Conservation (phyloP, 2,888 invertebrate genomes). For the Caenorhabditis afra region DNA sequence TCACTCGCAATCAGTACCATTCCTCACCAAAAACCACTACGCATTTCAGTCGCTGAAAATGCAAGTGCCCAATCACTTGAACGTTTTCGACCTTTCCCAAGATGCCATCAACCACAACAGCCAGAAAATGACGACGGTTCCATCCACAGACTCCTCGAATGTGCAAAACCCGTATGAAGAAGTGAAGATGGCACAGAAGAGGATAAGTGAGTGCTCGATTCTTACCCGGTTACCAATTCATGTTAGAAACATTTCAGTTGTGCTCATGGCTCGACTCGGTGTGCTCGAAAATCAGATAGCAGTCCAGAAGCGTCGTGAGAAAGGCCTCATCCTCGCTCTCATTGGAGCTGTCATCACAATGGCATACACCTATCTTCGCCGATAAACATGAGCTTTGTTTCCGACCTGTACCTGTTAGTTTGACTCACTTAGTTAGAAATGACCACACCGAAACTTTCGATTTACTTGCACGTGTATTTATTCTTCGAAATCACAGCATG, state of each 20-base stretch:
- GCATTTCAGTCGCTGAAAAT: constrained; percentile 42
- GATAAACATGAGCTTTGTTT: constrained; percentile 2
- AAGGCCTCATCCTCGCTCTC: constrained; percentile 31
- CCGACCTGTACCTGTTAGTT: not conserved
- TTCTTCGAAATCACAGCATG: not conserved
- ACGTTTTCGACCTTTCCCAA: constrained; percentile 45
- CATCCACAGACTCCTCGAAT: constrained; percentile 43
- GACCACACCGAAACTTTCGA: no score
- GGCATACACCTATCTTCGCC: constrained; percentile 46
- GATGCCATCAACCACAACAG: constrained; percentile 24
- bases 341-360: constrained; percentile 53
- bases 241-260: constrained; percentile 35
- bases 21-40: no score
- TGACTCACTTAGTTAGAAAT: not conserved
- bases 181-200: constrained; percentile 48
- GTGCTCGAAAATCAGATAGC: constrained; percentile 44
- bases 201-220: constrained; percentile 44
- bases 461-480: not conserved
- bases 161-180: constrained; percentile 56
- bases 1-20: no score
- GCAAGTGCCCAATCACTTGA: constrained; percentile 51
- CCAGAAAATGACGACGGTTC: constrained; percentile 14
- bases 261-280: constrained; percentile 29
- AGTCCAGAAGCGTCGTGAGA: constrained; percentile 49
- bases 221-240: no score